phyloP scores from a whole-genome alignment of 2,888 invertebrate species.

The Ecdyonurus torrentis region DNA sequence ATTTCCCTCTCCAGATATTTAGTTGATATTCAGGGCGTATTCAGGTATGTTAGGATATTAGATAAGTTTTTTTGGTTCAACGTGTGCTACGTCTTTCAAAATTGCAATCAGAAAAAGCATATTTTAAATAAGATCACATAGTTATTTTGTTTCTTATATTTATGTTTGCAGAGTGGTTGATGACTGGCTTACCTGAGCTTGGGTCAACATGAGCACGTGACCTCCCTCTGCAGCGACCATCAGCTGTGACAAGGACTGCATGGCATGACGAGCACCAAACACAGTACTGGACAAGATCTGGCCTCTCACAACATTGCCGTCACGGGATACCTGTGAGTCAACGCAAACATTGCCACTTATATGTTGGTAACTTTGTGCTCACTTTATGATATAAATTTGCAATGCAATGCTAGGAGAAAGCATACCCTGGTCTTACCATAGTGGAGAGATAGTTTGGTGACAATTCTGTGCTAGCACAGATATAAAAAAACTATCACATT shows the following conservation, averaged over 20 bases:
- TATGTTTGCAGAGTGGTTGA: not conserved
- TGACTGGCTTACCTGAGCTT: not conserved
- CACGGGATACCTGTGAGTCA: not conserved
- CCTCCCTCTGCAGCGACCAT: constrained; percentile 26
- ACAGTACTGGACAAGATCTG: constrained; percentile 19
- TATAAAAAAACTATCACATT: too few species aligned
- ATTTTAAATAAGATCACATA: not conserved
- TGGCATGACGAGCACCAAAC: constrained; percentile 18
- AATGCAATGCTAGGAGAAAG: too few species aligned
- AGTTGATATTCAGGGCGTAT: too few species aligned
- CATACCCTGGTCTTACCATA: too few species aligned
- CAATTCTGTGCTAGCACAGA: too few species aligned
- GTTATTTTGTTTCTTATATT: not conserved
- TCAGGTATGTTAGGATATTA: too few species aligned
- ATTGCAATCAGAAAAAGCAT: not conserved
- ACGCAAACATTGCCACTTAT: too few species aligned
- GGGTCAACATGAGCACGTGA: constrained; percentile 39
- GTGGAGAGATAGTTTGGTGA: too few species aligned
- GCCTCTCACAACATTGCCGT: constrained; percentile 9
- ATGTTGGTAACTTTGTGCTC: too few species aligned
- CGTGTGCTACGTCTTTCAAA: not conserved
- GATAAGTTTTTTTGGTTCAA: not conserved
- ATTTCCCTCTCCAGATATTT: too few species aligned
- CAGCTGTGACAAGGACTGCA: constrained; percentile 18
- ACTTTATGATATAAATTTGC: too few species aligned